Evolutionary conservation across 2,113 vertebrate genomes (phyloP).

Genomic region (Nerophis ophidion): DNA sequence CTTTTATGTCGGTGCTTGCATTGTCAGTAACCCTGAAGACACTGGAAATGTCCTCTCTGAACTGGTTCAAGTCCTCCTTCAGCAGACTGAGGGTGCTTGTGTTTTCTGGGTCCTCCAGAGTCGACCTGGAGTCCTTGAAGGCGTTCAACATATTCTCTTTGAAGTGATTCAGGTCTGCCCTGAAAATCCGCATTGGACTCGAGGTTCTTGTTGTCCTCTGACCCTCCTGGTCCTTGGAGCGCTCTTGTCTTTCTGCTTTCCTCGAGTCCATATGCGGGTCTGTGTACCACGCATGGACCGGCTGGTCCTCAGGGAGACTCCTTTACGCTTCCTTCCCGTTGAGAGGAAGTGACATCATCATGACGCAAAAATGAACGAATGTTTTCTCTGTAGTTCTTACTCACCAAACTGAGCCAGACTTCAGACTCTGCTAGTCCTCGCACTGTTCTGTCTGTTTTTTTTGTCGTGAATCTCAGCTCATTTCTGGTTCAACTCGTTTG

Average conservation of each 20-base stretch:
- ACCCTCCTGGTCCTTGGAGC: neutral
- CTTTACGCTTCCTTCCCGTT: slow-evolving; percentile 2
- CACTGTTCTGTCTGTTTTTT: too few species aligned
- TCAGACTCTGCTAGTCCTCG: too few species aligned
- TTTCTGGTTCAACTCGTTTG: slow-evolving; percentile 46
- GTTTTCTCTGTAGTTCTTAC: too few species aligned
- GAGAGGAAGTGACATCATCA: neutral
- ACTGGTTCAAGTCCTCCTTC: slow-evolving; percentile 13
- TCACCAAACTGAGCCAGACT: too few species aligned
- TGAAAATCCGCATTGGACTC: slow-evolving; percentile 26
- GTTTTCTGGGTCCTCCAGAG: neutral
- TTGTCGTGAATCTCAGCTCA: neutral
- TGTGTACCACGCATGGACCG: neutral
- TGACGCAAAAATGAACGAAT: neutral
- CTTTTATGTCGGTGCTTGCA: too few species aligned
- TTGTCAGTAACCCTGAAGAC: slow-evolving; percentile 18
- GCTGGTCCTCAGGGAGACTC: slow-evolving; percentile 6
- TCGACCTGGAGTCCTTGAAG: slow-evolving; percentile 20
- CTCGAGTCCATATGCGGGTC: neutral
- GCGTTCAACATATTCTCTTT: slow-evolving; percentile 29
- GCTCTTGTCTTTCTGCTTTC: neutral
- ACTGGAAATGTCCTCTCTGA: slow-evolving; percentile 33
- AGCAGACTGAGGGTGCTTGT: slow-evolving; percentile 16
- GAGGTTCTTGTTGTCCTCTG: neutral
- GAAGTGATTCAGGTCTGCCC: slow-evolving; percentile 37